Percentiles rank a stretch among this genome's conserved stretches.
Conservation (phyloP, 2,113 vertebrate genomes). For the Oxyura jamaicensis region DNA sequence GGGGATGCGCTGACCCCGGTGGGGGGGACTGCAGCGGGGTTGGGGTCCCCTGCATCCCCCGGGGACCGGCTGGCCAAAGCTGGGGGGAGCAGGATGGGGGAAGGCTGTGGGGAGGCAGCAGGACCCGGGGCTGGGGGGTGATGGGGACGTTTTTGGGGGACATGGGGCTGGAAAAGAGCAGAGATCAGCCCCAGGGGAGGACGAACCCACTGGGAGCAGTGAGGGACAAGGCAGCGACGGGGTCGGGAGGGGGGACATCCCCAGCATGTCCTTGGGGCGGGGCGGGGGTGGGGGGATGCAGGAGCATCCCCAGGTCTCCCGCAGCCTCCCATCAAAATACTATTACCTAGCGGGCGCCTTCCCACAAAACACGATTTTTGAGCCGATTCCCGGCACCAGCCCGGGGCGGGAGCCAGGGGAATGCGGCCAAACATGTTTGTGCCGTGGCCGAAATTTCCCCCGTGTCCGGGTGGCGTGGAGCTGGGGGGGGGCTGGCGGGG, state of each 20-base stretch:
- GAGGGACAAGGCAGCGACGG: neutral
- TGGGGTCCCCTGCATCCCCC: neutral
- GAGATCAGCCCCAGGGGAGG: too few relatives aligned
- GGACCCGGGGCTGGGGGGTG: neutral
- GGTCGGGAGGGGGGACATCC: neutral
- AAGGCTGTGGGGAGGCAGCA: neutral
- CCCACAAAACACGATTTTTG: neutral
- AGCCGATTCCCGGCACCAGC: neutral
- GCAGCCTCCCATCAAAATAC: neutral
- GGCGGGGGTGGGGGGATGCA: neutral
- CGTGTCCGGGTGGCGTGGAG: neutral
- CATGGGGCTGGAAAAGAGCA: neutral
- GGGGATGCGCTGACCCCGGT: fast-evolving
- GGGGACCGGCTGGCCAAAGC: fast-evolving
- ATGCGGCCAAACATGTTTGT: neutral
- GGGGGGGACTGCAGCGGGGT: neutral
- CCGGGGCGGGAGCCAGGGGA: neutral
- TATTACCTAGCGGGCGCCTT: neutral
- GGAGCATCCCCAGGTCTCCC: neutral
- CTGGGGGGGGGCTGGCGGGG: neutral
- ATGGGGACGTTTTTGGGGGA: too few relatives aligned
- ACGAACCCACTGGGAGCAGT: neutral
- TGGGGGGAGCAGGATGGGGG: neutral
- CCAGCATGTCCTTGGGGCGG: neutral
- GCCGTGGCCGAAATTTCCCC: neutral